These are phyloP conservation scores for Tragelaphus scriptus DNA, from an alignment of 2,113 vertebrate genomes.

Conservation along the genomic window DNA sequence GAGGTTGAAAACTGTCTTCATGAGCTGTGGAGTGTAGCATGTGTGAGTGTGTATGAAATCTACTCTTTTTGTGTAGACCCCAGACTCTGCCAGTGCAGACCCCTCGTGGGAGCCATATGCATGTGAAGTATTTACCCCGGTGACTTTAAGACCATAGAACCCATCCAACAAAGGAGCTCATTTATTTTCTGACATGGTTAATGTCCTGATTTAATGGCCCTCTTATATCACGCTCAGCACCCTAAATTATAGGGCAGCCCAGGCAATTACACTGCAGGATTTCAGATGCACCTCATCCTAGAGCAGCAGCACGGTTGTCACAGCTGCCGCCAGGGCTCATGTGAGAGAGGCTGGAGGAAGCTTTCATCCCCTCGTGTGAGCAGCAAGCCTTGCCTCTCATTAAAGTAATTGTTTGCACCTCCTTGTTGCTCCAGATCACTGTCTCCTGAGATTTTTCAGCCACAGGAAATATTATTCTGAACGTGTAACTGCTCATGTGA, in stretches of 20 bases:
- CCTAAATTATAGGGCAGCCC: slow-evolving; percentile 78
- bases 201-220: slow-evolving; percentile 76
- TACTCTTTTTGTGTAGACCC: neutral
- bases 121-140: slow-evolving; percentile 34
- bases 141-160: slow-evolving; percentile 23
- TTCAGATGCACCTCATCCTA: slow-evolving; percentile 55
- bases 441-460: slow-evolving; percentile 59
- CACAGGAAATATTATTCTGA: slow-evolving; percentile 58
- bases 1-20: neutral
- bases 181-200: slow-evolving; percentile 77
- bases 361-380: slow-evolving; percentile 57
- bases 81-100: neutral
- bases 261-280: slow-evolving; percentile 69
- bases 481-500: neutral
- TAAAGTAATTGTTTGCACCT: slow-evolving; percentile 65
- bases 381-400: slow-evolving; percentile 42
- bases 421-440: slow-evolving; percentile 37
- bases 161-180: slow-evolving; percentile 73
- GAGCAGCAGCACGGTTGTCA: slow-evolving; percentile 33
- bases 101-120: neutral
- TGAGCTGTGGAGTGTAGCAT: no score
- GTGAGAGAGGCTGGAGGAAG: slow-evolving; percentile 42
- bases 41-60: neutral
- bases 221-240: slow-evolving; percentile 73
- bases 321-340: slow-evolving; percentile 40